Base-by-base conservation (phyloP, 2,888 invertebrate species). In the Ochlodes sylvanus region DNA sequence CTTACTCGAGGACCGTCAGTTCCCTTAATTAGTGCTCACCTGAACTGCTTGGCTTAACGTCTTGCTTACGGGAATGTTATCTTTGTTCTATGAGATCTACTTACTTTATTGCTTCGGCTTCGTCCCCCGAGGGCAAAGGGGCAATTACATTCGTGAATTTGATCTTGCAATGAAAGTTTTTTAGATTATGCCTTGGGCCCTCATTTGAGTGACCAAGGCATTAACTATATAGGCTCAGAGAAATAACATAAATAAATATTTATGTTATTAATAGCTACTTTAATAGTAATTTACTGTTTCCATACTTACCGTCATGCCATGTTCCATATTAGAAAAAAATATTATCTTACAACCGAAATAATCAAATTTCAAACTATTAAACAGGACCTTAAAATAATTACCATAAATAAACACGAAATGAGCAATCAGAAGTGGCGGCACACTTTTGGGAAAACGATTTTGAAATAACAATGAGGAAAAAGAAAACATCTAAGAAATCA, bases 1-100 rank as follows among this genome's bases (percentile, higher is more conserved):
- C 85, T 79, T 81, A 77, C 78, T 77, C 70, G 76, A 78, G 81
- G 76, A 76, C 79, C 71, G 73, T 73, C 71, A 72, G 54, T 72
- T 69, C 68, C 70, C 72, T 74, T 78, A 76, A 77, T 76, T 76
- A 76, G 76, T 73, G 69, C 73, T 75, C 75, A 78, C 77, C 77
- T 78, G 76, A 73, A 76, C 75, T 69, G 71, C 72, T 72, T 72
- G 70, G 71, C 75, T 72, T 71, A 67, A 69, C 70, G 64, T 55
- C 61, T 68, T 70, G 62, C 70, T 69, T 69, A 71, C 71, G 67
- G 67, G 52, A 65, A 70, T 68, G 72, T 72, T 72, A 70, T 70
- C 71, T 69, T 69, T 71, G 68, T 68, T 70, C 68, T 66, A 68
- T 68, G 67, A 52, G 70, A 66, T 65, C 63, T 56, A 68, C 50